Percentiles rank a stretch among this genome's conserved stretches.
phyloP scores from a whole-genome alignment of 1,140 invertebrate species.

The Lasioglossum albipes region DNA sequence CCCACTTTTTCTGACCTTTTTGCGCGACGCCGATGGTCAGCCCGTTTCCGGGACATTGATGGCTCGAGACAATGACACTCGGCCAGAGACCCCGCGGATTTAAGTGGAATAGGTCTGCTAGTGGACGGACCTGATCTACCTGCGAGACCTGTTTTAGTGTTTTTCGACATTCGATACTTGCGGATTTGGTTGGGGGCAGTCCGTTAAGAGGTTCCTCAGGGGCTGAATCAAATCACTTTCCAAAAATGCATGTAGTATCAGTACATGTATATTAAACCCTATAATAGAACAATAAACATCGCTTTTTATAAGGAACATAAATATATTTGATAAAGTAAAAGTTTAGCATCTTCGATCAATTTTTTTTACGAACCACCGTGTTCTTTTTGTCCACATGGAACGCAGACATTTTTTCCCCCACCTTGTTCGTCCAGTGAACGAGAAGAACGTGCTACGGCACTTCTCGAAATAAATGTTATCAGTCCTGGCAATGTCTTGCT shows the following conservation, averaged over 20 bases:
- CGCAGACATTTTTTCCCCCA: slow-evolving; percentile 39
- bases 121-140: background rate
- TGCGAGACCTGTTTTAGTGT: background rate
- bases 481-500: slow-evolving; percentile 58
- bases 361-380: background rate
- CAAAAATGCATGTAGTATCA: too few relatives aligned
- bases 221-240: too few relatives aligned
- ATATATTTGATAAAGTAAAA: background rate
- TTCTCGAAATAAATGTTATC: slow-evolving; percentile 67
- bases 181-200: too few relatives aligned
- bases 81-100: background rate
- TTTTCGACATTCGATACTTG: too few relatives aligned
- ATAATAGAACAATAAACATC: too few relatives aligned
- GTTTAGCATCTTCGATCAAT: slow-evolving; percentile 1
- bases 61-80: slow-evolving; percentile 19
- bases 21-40: slow-evolving; percentile 39
- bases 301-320: too few relatives aligned
- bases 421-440: slow-evolving; percentile 45
- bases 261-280: too few relatives aligned
- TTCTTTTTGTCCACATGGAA: slow-evolving; percentile 7
- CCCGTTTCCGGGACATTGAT: slow-evolving; percentile 39
- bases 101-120: background rate
- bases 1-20: slow-evolving; percentile 57
- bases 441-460: slow-evolving; percentile 31
- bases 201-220: too few relatives aligned